These are phyloP conservation scores for Tarsius wallacei DNA, from an alignment of 2,797 vertebrate species.

Conservation along the genomic window DNA sequence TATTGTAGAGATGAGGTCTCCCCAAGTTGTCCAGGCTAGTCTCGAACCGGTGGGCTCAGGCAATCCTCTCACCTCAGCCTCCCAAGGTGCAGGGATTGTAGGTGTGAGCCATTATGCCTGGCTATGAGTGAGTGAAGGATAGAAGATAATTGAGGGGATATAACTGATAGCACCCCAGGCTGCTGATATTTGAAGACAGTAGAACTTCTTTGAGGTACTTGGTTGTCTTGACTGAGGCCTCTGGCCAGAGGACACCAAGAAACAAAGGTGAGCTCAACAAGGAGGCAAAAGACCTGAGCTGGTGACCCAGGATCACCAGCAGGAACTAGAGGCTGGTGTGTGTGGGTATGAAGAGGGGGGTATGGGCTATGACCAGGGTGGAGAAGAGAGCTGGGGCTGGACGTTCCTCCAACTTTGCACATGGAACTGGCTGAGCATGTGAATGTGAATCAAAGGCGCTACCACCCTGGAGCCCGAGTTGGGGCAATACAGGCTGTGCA, in stretches of 20 bases:
- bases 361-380: fast-evolving
- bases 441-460: not conserved
- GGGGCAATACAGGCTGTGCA: fast-evolving
- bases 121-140: not conserved
- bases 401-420: not conserved
- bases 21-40: no score
- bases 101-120: no score
- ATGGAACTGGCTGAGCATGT: not conserved
- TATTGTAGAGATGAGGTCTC: no score
- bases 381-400: not conserved
- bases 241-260: not conserved
- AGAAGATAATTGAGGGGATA: not conserved
- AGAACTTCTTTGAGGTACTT: not conserved
- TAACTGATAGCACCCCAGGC: no score
- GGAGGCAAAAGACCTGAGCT: not conserved
- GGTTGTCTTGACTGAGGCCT: not conserved
- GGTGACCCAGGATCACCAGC: not conserved
- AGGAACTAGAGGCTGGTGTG: not conserved
- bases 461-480: no score
- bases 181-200: not conserved
- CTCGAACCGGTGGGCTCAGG: no score
- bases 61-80: no score
- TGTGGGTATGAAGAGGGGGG: fast-evolving
- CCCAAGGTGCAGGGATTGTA: no score
- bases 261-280: not conserved